A percentile compares a stretch with the other conserved stretches of the same genome.
These are phyloP conservation scores for Agrochola litura DNA, from an alignment of 2,888 invertebrate genomes.

Conservation along the genomic window DNA sequence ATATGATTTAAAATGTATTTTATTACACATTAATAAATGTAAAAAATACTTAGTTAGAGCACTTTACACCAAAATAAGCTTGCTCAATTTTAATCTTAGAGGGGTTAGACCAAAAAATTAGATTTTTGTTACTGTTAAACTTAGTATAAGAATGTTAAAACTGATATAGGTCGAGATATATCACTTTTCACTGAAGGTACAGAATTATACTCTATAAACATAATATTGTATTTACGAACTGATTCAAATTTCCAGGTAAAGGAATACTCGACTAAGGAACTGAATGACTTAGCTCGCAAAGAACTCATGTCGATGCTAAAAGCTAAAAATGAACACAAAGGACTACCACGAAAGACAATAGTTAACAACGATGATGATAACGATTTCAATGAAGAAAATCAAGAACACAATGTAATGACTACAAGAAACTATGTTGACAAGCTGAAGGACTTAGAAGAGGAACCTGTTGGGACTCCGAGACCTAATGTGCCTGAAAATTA, in stretches of 20 bases:
- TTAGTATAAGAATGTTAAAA: too few relatives aligned
- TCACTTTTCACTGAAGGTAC: too few relatives aligned
- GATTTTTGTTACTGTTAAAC: too few relatives aligned
- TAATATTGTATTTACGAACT: not conserved
- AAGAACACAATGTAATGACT: constrained; percentile 61
- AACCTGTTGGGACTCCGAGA: constrained; percentile 82
- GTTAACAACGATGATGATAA: constrained; percentile 26
- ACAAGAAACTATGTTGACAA: constrained; percentile 76
- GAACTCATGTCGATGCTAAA: constrained; percentile 77
- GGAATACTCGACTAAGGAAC: constrained; percentile 85
- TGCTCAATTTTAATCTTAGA: too few relatives aligned
- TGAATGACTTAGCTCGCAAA: constrained; percentile 82
- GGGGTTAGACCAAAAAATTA: too few relatives aligned
- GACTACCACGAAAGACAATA: constrained; percentile 64
- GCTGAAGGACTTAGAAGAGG: constrained; percentile 84
- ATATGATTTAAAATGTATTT: too few relatives aligned
- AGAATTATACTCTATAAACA: not conserved
- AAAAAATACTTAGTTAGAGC: too few relatives aligned
- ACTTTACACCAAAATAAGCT: too few relatives aligned
- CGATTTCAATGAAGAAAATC: constrained; percentile 62
- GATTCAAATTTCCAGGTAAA: constrained; percentile 75
- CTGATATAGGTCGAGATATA: too few relatives aligned
- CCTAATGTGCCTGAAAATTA: constrained; percentile 80
- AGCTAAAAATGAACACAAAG: constrained; percentile 76
- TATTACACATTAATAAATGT: too few relatives aligned